A percentile compares a stretch with the other conserved stretches of the same genome.
phyloP scores from a whole-genome alignment of 2,113 vertebrate species.

The Siniperca chuatsi region DNA sequence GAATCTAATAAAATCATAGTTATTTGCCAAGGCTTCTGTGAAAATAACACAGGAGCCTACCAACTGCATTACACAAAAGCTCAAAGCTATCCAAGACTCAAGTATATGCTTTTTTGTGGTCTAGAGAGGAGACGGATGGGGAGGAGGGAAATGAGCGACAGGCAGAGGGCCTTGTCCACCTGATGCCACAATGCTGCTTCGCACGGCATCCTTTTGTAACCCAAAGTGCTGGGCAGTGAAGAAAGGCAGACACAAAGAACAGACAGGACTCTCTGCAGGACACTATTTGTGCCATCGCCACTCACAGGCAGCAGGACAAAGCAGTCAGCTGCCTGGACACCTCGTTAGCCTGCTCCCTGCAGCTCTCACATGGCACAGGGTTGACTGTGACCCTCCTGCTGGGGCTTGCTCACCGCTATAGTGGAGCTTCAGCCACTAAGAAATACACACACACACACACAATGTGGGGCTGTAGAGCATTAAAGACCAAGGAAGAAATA shows the following conservation, averaged over 20 bases:
- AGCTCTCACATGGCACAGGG: slow-evolving; percentile 72
- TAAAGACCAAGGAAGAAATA: slow-evolving; percentile 57
- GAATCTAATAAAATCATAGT: slow-evolving; percentile 18
- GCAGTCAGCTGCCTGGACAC: slow-evolving; percentile 81
- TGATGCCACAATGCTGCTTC: slow-evolving; percentile 69
- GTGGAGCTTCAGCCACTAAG: slow-evolving; percentile 46
- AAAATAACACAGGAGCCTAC: slow-evolving; percentile 2
- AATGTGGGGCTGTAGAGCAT: slow-evolving; percentile 37
- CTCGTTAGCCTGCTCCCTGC: slow-evolving; percentile 81
- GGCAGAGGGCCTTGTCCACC: slow-evolving; percentile 66
- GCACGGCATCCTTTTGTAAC: slow-evolving; percentile 65
- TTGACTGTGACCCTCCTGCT: slow-evolving; percentile 63
- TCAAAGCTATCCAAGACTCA: background rate
- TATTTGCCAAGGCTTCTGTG: slow-evolving; percentile 5
- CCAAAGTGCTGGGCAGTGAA: slow-evolving; percentile 65
- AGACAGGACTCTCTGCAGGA: slow-evolving; percentile 81
- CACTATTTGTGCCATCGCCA: slow-evolving; percentile 69
- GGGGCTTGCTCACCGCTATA: slow-evolving; percentile 53
- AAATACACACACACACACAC: slow-evolving; percentile 34
- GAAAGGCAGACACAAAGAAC: slow-evolving; percentile 78
- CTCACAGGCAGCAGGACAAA: slow-evolving; percentile 75
- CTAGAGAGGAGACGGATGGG: slow-evolving; percentile 3
- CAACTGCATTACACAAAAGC: background rate
- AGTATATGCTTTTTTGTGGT: slow-evolving; percentile 28
- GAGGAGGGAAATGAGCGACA: slow-evolving; percentile 28